Conservation (phyloP, 2,888 invertebrate genomes). For the Melanostoma scalare region DNA sequence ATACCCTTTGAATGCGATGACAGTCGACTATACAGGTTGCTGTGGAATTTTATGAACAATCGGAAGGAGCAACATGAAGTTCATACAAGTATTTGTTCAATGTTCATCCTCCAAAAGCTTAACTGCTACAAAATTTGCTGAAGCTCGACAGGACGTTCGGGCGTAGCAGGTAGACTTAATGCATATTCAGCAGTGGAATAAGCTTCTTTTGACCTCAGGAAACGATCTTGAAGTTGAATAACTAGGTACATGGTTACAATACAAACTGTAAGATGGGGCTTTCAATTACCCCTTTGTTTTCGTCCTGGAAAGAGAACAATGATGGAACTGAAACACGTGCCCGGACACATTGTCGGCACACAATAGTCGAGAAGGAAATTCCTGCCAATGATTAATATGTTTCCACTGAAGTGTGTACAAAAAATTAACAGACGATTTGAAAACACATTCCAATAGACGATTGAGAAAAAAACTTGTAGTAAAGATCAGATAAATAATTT, state of each 20-base stretch:
- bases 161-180: constrained; percentile 89
- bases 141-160: constrained; percentile 86
- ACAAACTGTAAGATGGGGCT: constrained; percentile 90
- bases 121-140: constrained; percentile 92
- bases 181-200: constrained; percentile 89
- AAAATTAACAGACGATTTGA: no score
- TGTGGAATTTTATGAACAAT: constrained; percentile 87
- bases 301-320: constrained; percentile 83
- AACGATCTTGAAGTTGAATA: constrained; percentile 94
- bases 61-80: constrained; percentile 84
- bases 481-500: no score
- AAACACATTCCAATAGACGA: no score
- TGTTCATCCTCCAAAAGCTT: constrained; percentile 88
- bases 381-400: constrained; percentile 90
- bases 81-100: constrained; percentile 83
- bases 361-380: constrained; percentile 85
- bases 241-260: constrained; percentile 90
- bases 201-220: constrained; percentile 90
- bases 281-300: constrained; percentile 88
- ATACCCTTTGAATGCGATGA: constrained; percentile 89
- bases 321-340: constrained; percentile 89
- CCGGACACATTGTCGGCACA: no score
- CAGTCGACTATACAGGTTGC: constrained; percentile 93
- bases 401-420: constrained; percentile 82
- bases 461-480: no score